Evolutionary conservation across 1,140 invertebrate species (phyloP).

Genomic region (Scaptomyza hsui): DNA sequence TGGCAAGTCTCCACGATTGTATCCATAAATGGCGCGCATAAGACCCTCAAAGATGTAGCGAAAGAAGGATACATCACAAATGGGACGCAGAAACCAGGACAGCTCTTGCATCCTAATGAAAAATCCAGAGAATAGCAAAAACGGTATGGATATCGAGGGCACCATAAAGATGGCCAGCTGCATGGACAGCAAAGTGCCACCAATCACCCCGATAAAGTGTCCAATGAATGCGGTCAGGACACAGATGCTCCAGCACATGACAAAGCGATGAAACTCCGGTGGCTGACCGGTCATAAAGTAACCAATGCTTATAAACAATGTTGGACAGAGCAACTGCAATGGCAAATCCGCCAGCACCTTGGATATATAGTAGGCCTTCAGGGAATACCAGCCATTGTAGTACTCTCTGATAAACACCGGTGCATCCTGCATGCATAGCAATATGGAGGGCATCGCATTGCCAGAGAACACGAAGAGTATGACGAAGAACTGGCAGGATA

Average conservation of each 20-base stretch:
- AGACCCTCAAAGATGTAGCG: slow-evolving; percentile 92
- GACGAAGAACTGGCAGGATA: slow-evolving; percentile 93
- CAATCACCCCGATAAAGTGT: slow-evolving; percentile 91
- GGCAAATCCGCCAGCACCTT: slow-evolving; percentile 95
- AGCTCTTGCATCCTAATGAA: slow-evolving; percentile 92
- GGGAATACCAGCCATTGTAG: slow-evolving; percentile 95
- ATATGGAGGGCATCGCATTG: slow-evolving; percentile 94
- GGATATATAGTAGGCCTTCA: slow-evolving; percentile 92
- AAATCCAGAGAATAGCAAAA: slow-evolving; percentile 93
- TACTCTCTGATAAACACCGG: slow-evolving; percentile 94
- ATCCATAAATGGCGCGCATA: slow-evolving; percentile 90
- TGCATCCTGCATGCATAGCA: slow-evolving; percentile 93
- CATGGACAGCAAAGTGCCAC: slow-evolving; percentile 89
- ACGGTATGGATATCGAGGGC: slow-evolving; percentile 91
- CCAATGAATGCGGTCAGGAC: slow-evolving; percentile 90
- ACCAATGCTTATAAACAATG: slow-evolving; percentile 89
- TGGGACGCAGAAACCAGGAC: slow-evolving; percentile 88
- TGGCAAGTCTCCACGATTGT: slow-evolving; percentile 85
- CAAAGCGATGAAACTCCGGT: slow-evolving; percentile 87
- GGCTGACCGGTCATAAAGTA: slow-evolving; percentile 94
- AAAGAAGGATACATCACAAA: slow-evolving; percentile 91
- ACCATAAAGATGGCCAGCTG: slow-evolving; percentile 92
- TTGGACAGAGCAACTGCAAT: slow-evolving; percentile 90
- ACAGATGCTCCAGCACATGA: slow-evolving; percentile 89
- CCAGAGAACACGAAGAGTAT: slow-evolving; percentile 94